These are phyloP conservation scores for Ivindomyrus marchei DNA, from an alignment of 2,113 vertebrate genomes.

Conservation along the genomic window DNA sequence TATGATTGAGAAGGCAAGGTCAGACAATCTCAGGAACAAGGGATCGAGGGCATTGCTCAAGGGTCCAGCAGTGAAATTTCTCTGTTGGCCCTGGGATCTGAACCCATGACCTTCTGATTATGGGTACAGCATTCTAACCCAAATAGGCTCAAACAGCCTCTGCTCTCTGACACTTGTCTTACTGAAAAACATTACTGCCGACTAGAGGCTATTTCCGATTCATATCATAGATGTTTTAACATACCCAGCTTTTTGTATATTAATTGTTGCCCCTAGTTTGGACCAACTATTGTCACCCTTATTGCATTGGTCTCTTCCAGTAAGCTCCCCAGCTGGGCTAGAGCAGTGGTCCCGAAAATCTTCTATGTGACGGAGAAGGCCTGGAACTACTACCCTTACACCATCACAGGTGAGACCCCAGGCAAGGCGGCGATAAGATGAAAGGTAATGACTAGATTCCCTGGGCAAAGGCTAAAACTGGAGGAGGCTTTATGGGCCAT, in stretches of 20 bases:
- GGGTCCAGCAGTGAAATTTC: neutral
- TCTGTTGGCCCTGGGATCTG: neutral
- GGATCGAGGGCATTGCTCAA: neutral
- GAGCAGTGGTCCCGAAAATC: conserved; percentile 95
- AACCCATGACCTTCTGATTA: neutral
- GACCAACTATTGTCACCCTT: neutral
- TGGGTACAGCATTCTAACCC: neutral
- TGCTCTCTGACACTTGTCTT: neutral
- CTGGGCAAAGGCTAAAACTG: neutral
- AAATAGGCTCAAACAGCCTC: neutral
- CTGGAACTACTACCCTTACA: conserved; percentile 98
- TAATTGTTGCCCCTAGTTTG: neutral
- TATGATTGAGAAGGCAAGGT: neutral
- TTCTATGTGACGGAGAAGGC: conserved; percentile 98
- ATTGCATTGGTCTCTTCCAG: conserved; percentile 49
- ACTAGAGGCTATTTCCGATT: neutral
- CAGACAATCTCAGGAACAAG: neutral
- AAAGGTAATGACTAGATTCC: neutral
- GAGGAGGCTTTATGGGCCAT: neutral
- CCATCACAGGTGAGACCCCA: conserved; percentile 81
- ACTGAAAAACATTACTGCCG: neutral
- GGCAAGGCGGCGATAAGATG: too few species aligned
- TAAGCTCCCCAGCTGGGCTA: conserved; percentile 95
- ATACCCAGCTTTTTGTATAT: neutral
- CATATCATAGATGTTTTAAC: neutral